phyloP scores from a whole-genome alignment of 2,113 vertebrate genomes.

The Prolemur simus region DNA sequence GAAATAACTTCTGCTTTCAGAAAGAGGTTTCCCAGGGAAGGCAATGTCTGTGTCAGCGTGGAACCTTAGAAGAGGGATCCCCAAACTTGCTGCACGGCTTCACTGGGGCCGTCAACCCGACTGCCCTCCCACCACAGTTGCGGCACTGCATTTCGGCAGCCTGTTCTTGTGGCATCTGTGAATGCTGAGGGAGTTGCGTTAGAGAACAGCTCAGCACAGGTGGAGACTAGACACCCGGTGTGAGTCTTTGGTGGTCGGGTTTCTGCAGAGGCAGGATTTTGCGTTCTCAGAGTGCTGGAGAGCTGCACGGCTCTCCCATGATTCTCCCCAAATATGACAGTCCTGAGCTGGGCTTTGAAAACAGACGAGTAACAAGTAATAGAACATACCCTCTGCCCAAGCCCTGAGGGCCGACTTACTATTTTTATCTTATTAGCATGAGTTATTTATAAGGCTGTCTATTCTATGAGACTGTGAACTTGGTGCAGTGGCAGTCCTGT shows the following conservation, averaged over 20 bases:
- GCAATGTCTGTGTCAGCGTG: background rate
- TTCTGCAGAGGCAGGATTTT: background rate
- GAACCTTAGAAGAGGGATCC: background rate
- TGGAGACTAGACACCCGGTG: accelerated
- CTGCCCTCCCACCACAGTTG: accelerated
- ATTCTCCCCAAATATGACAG: background rate
- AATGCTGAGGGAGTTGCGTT: background rate
- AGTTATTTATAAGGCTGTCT: background rate
- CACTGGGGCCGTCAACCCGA: accelerated
- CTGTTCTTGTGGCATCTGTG: background rate
- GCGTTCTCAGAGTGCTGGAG: background rate
- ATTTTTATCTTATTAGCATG: too few species aligned
- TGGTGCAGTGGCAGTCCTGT: accelerated
- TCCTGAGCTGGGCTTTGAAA: background rate
- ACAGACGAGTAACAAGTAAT: accelerated
- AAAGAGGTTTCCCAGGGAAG: background rate
- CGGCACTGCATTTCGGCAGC: background rate
- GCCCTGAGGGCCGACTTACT: accelerated
- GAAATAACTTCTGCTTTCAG: background rate
- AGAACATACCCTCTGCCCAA: background rate
- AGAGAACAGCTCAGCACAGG: accelerated
- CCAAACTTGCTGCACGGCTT: background rate
- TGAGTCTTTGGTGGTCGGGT: background rate
- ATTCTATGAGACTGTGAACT: accelerated
- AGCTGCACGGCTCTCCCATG: accelerated